Conservation (phyloP, 2,797 vertebrate species). For the Austrolebias charrua region DNA sequence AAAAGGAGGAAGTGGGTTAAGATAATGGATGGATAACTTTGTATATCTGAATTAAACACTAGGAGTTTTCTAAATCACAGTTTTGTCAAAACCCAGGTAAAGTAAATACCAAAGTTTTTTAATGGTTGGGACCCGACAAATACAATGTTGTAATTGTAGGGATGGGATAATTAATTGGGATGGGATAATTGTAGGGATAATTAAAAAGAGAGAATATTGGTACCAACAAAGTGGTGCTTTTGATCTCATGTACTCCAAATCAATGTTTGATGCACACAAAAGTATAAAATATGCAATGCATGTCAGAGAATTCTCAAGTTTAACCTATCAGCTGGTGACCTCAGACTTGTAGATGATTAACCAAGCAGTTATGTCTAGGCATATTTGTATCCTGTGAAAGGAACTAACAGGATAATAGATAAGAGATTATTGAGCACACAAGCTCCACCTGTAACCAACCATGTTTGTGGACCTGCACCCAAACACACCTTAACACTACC, state of each 20-base stretch:
- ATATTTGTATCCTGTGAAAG: constrained; percentile 30
- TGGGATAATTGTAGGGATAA: too few relatives aligned
- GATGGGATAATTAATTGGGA: too few relatives aligned
- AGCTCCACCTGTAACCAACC: constrained; percentile 49
- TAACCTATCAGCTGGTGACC: constrained; percentile 21
- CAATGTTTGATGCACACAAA: constrained; percentile 42
- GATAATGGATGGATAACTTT: too few relatives aligned
- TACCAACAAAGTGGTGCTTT: not conserved
- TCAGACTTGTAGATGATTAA: constrained; percentile 60
- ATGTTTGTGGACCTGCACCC: constrained; percentile 27
- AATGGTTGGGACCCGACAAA: too few relatives aligned
- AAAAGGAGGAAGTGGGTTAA: too few relatives aligned
- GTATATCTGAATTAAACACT: too few relatives aligned
- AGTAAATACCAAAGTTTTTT: too few relatives aligned
- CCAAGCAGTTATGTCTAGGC: constrained; percentile 14
- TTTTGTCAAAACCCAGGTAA: too few relatives aligned
- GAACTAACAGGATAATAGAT: constrained; percentile 45
- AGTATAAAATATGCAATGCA: constrained; percentile 26
- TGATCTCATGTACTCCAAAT: constrained; percentile 37
- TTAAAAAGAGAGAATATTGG: too few relatives aligned
- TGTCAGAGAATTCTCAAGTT: constrained; percentile 29
- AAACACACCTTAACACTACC: constrained; percentile 58
- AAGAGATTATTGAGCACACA: constrained; percentile 49
- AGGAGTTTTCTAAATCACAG: too few relatives aligned
- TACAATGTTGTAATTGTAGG: too few relatives aligned